Percentiles rank a stretch among this genome's conserved stretches.
Evolutionary conservation across 30 jellyfish, hydroid and myxozoan genomes (phyloP).

Genomic region (Hydractinia symbiolongicarpus): DNA sequence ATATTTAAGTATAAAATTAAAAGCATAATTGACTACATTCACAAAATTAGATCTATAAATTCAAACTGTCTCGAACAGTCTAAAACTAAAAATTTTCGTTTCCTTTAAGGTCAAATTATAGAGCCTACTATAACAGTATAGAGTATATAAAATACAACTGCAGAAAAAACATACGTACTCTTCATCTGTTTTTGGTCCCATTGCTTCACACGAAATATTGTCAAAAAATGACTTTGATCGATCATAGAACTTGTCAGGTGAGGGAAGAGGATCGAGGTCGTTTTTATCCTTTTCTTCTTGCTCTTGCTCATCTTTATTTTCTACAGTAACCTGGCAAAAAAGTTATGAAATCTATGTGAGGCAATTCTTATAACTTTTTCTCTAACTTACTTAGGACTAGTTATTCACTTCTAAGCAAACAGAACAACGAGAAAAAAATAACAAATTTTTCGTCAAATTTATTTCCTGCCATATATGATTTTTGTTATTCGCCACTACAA

Average conservation of each 20-base stretch:
- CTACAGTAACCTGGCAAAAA: background rate
- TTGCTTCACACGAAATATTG: slow-evolving; percentile 92
- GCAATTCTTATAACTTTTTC: background rate
- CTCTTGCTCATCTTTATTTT: slow-evolving; percentile 28
- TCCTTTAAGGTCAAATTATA: too few relatives aligned
- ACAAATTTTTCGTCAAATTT: too few relatives aligned
- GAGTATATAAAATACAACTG: background rate
- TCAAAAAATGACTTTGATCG: slow-evolving; percentile 87
- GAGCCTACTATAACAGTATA: background rate
- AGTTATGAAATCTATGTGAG: background rate
- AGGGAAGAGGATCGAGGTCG: slow-evolving; percentile 57
- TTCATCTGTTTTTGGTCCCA: slow-evolving; percentile 23
- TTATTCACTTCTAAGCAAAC: too few relatives aligned
- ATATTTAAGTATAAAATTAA: too few relatives aligned
- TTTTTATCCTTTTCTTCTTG: slow-evolving; percentile 43
- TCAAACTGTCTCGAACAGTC: too few relatives aligned
- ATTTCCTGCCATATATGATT: too few relatives aligned
- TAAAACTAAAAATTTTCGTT: too few relatives aligned
- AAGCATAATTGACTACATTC: too few relatives aligned
- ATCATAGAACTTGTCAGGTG: slow-evolving; percentile 69
- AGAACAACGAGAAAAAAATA: too few relatives aligned
- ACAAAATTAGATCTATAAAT: too few relatives aligned
- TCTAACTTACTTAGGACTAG: too few relatives aligned
- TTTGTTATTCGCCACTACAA: too few relatives aligned
- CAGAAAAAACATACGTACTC: slow-evolving; percentile 19